Conservation (phyloP, 1,140 invertebrate species). For the Chionoecetes opilio region DNA sequence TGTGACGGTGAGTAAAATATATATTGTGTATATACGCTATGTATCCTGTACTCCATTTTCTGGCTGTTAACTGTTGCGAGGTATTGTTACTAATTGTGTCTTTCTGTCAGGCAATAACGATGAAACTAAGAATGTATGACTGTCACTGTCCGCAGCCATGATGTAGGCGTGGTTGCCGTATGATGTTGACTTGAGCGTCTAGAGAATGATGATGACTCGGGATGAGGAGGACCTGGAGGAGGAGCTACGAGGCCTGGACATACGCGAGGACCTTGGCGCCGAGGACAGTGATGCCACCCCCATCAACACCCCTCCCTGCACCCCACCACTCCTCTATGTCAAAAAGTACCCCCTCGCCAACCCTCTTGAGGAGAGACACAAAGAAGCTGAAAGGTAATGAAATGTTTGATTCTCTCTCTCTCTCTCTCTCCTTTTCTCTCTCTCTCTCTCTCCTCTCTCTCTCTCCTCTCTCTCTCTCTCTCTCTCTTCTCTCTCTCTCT, state of each 20-base stretch:
- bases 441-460: too few species aligned
- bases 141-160: background rate
- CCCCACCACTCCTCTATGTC: constrained; percentile 70
- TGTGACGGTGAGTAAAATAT: too few species aligned
- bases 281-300: constrained; percentile 81
- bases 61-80: too few species aligned
- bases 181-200: constrained; percentile 23
- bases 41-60: too few species aligned
- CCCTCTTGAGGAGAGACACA: constrained; percentile 29
- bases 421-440: background rate
- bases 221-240: constrained; percentile 78
- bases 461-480: too few species aligned
- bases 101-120: too few species aligned
- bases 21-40: too few species aligned
- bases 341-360: constrained; percentile 64
- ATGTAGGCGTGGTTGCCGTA: constrained; percentile 39
- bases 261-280: constrained; percentile 77
- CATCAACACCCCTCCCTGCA: constrained; percentile 72
- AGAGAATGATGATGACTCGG: constrained; percentile 65
- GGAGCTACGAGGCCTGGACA: constrained; percentile 75
- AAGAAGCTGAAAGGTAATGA: constrained; percentile 56
- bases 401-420: background rate
- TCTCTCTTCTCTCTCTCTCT: background rate
- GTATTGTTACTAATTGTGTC: too few species aligned
- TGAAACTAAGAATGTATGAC: background rate